Base-by-base conservation (phyloP, 2,797 vertebrate species). In the Anisognathus igniventris region DNA sequence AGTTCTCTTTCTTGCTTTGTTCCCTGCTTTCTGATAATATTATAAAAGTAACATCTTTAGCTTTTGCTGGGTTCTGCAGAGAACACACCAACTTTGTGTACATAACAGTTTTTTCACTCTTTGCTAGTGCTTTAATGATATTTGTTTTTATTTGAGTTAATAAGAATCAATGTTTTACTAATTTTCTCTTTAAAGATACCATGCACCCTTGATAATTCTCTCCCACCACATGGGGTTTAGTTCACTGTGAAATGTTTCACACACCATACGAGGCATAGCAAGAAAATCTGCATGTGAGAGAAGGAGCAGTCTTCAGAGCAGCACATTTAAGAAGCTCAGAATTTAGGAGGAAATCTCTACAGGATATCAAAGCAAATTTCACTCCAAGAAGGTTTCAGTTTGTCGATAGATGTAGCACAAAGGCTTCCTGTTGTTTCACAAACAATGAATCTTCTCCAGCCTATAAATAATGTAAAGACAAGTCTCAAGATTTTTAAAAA, bases 391-490 rank as follows among this genome's bases (percentile, higher is more conserved):
- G 88, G 62, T 86, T 94, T 95, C 70, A 44, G 67, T 68, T 39
- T 88, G 86, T 93, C 90, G 24, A 51, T 9, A 87, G 80, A 90
- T 53, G 47, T 42, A 88, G 76, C 66, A 60, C 54, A 94, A 90
- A 71, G 68, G n/a, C 76, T 88, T 71, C 83, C 88, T 94, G 88
- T 94, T 96, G 94, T 90, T 96, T 86, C 66, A 83, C 92, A 85
- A 95, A 96, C 92, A 95, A 93, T 92, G 95, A 86, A 78, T 96
- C 95, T 95, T 94, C 89, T 94, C 64, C 44, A 50, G 68, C 53
- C 74, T 62, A 96, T 97, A 97, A 97, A 97, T 96, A 97, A 96
- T 87, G 79, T 82, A 96, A 92, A 95, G 83, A 68, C n/a, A 90
- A 86, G 28, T 84, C 91, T 96, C 78, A 42, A 61, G 47, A 86